Evolutionary conservation across 2,113 vertebrate genomes (phyloP), one percentile per base, ranked within the genome.

Genomic region (Felis chaus): DNA sequence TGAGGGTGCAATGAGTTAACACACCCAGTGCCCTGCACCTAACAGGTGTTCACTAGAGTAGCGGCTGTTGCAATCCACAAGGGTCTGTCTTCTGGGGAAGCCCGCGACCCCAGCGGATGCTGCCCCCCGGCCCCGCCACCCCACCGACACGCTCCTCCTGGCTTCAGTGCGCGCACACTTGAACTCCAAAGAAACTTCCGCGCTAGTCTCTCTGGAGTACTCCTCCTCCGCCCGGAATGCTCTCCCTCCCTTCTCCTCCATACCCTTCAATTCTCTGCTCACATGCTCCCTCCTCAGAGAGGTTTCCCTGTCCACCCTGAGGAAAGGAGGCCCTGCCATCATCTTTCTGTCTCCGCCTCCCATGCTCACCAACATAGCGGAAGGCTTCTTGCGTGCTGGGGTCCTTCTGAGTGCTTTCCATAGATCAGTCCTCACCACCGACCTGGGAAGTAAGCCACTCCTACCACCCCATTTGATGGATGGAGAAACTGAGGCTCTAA

Each of bases 11-110:
- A 14, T 2, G 27, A 33, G 19, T 10, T 25, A 14, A 4, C 14
- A 4, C 16, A 4, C 33, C 4, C 1, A 12, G 33, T 5, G 48
- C 5, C 57, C 57, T 15, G 27, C 48, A 36, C 15, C 0, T 0
- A 18, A 18, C 18, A 57, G 5, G 23, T 55, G 41, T 18, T 53
- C 95, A 31, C 48, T 2, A 1, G 2, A 39, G 48, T 6, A 5
- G 1, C 18, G 29, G 36, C 85, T 73, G 1, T 55, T 86, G 55
- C 23, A 12, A 19, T 18, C 31, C 23, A 1, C 1, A 1, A 81
- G 36, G 7, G 14, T 5, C 36, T 25, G 2, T 45, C 53, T 55
- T 13, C 85, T 25, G 41, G 66, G 45, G 63, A 73, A 27, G 7
- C 23, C 23, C 7, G 1, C 3, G 36, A 71, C 31, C 3, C 45